Evolutionary conservation across 2,113 vertebrate genomes (phyloP).

Genomic region (Vimba vimba): DNA sequence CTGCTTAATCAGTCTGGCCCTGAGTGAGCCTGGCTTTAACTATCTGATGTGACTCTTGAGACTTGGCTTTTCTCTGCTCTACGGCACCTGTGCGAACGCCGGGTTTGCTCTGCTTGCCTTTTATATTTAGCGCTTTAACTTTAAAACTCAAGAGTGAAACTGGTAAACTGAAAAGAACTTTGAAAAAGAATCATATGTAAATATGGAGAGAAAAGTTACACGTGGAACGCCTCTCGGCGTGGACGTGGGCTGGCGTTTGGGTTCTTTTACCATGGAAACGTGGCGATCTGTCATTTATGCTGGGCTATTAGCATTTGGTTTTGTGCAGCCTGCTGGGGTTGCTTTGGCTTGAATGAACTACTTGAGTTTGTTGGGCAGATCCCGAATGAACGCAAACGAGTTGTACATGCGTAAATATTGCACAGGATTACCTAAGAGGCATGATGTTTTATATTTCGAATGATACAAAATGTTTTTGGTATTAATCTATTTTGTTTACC

Average conservation of each 20-base stretch:
- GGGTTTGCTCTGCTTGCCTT: slow-evolving; percentile 40
- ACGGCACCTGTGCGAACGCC: slow-evolving; percentile 2
- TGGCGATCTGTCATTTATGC: slow-evolving; percentile 3
- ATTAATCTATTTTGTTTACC: not conserved
- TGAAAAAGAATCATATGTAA: not conserved
- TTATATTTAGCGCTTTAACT: slow-evolving; percentile 27
- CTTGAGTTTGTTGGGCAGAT: not conserved
- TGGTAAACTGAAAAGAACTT: not conserved
- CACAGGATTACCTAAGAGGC: slow-evolving; percentile 39
- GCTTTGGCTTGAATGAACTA: not conserved
- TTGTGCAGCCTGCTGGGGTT: slow-evolving; percentile 14
- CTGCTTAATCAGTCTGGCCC: not conserved
- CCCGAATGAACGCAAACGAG: not conserved
- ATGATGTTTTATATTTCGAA: slow-evolving; percentile 31
- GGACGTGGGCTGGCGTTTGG: not conserved
- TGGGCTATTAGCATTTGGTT: slow-evolving; percentile 11
- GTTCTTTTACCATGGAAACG: not conserved
- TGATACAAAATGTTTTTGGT: not conserved
- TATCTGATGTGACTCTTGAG: slow-evolving; percentile 11
- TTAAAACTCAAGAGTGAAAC: slow-evolving; percentile 26
- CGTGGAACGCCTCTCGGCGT: not conserved
- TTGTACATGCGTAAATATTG: slow-evolving; percentile 43
- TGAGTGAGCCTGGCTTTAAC: slow-evolving; percentile 7
- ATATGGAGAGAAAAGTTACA: slow-evolving; percentile 13
- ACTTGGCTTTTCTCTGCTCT: slow-evolving; percentile 34